Base-by-base conservation (phyloP, 1,140 invertebrate genomes). In the Meteorus sp. region DNA sequence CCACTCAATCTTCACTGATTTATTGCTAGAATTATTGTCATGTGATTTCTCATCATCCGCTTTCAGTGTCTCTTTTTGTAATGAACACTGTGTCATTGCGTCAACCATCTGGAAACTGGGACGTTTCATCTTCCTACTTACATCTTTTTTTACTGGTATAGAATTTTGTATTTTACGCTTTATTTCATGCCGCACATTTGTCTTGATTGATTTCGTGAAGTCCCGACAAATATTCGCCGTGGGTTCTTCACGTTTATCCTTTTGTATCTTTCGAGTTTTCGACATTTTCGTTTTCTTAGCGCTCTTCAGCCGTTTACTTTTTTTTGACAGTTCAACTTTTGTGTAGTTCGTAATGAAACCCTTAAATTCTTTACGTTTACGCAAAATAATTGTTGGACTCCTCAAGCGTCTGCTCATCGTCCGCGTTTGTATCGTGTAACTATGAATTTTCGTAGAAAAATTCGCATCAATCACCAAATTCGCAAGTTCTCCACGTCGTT, bases 401-500 rank as follows among this genome's bases (percentile, higher is more conserved):
- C 71, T 63, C 11, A 72, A 56, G 50, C 68, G 13, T 20, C 50
- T 33, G 4, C 31, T 52, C 20, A 48, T 39, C 9, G 29, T 52
- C 9, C 50, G 8, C 1, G 50, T 66, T 19, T 71, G 56, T 20
- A 67, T 72, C 11, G 68, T 59, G 0, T 68, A 67, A 1, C 69
- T 66, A n/a, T 71, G 62, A 6, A 62, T 62, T 6, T 64, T 62
- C 0, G 73, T 63, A 48, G 65, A 64, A 8, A 76, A 68, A 62
- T 74, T 77, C 0, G 72, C 74, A 51, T 77, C 69, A 54, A 77
- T 77, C 1, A 57, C 64, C 22, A 77, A 57, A 59, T 76, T 77
- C 2, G 72, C 66, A 1, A 77, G 67, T 56, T 77, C 75, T 27
- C 71, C 56, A 6, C 67, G 61, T 19, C 69, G 65, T 44, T 71